phyloP scores from a whole-genome alignment of 2,113 vertebrate species.

The Aix galericulata region DNA sequence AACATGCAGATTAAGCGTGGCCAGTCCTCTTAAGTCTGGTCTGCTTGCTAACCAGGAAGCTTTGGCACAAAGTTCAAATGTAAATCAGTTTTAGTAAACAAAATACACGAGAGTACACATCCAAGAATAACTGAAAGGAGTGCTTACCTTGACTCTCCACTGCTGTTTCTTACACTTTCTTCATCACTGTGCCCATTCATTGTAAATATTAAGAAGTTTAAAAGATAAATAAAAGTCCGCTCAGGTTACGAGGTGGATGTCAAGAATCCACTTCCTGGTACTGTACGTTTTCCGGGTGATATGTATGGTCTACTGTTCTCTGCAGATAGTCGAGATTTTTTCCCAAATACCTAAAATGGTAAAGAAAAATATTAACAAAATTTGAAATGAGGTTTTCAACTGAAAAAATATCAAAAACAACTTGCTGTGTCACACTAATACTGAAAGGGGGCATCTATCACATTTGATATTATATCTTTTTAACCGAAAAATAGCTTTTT shows the following conservation, averaged over 20 bases:
- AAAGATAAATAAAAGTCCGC: slow-evolving; percentile 74
- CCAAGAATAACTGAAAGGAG: neutral
- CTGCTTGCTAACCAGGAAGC: neutral
- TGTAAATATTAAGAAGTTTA: slow-evolving; percentile 76
- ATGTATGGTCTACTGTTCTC: slow-evolving; percentile 38
- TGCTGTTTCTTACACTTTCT: slow-evolving; percentile 94
- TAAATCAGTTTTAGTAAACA: neutral
- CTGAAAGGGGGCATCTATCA: neutral
- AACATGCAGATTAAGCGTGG: neutral
- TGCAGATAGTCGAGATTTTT: neutral
- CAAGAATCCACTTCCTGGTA: slow-evolving; percentile 58
- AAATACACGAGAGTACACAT: neutral
- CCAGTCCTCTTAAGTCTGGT: neutral
- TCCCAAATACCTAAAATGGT: slow-evolving; percentile 57
- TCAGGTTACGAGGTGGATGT: slow-evolving; percentile 60
- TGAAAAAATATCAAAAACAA: neutral
- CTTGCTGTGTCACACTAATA: neutral
- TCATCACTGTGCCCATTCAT: slow-evolving; percentile 98
- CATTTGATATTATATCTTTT: accelerated
- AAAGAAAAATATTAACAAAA: neutral
- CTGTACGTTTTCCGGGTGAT: slow-evolving; percentile 28
- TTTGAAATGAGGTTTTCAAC: neutral
- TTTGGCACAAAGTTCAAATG: neutral
- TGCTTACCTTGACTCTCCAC: slow-evolving; percentile 93
- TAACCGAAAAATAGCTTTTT: neutral